phyloP scores from a whole-genome alignment of 92 coral and sea anemone genomes.

The Hydrozoanthus gracilis region DNA sequence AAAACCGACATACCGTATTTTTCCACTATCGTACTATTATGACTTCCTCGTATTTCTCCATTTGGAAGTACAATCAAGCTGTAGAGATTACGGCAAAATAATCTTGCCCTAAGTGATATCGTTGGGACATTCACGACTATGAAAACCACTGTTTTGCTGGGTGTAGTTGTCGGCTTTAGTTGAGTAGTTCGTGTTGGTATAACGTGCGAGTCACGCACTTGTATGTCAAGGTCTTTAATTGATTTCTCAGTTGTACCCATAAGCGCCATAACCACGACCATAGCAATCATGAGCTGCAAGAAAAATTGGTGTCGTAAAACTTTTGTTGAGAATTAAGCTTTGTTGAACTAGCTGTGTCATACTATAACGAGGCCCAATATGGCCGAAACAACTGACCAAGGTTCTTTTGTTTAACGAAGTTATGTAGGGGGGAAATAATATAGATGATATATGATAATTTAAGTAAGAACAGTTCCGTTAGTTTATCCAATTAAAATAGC shows the following conservation, averaged over 20 bases:
- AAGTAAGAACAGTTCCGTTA: background rate
- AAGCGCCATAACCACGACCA: conserved; percentile 1
- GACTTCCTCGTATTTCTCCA: conserved; percentile 24
- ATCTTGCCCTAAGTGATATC: conserved; percentile 11
- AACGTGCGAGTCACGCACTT: background rate
- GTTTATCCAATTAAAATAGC: background rate
- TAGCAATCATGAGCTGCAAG: background rate
- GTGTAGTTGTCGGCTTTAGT: background rate
- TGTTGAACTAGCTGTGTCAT: background rate
- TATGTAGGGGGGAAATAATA: background rate
- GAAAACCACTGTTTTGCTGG: background rate
- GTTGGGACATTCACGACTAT: conserved; percentile 17
- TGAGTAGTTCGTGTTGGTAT: conserved; percentile 9
- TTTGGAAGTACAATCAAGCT: conserved; percentile 35
- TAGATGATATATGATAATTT: background rate
- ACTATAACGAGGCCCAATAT: background rate
- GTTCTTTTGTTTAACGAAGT: no score
- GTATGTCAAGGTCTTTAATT: background rate
- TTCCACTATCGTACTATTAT: background rate
- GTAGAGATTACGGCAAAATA: conserved; percentile 23
- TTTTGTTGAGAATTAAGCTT: background rate
- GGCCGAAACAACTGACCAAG: no score
- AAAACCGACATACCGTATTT: conserved; percentile 4
- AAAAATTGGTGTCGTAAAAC: background rate
- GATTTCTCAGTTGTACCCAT: background rate